Conservation (phyloP, 2,888 invertebrate species). For the Cheiracanthium punctorium region DNA sequence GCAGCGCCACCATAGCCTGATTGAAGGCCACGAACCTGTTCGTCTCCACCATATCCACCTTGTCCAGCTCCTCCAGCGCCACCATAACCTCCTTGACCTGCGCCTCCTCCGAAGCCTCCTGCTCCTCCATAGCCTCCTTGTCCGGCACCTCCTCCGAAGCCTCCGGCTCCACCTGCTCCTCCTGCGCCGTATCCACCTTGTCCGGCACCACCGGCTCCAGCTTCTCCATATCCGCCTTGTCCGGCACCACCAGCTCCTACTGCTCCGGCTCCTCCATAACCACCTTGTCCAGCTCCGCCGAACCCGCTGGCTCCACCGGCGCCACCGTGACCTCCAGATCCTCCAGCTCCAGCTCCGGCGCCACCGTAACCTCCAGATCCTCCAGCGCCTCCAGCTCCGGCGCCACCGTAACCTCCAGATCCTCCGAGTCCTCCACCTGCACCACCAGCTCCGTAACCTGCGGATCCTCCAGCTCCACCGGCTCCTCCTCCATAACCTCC, state of each 20-base stretch:
- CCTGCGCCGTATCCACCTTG: conserved; percentile 37
- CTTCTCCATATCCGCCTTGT: conserved; percentile 82
- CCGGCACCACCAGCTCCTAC: neutral
- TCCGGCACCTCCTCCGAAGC: conserved; percentile 43
- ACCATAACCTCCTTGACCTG: conserved; percentile 10
- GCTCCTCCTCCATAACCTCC: conserved; percentile 4
- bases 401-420: neutral
- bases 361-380: conserved; percentile 73
- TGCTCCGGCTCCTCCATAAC: conserved; percentile 1
- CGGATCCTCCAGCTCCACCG: neutral
- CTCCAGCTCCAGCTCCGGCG: conserved; percentile 78
- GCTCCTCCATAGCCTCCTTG: conserved; percentile 16
- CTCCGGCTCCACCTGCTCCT: conserved; percentile 47
- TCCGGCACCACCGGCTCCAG: conserved; percentile 76
- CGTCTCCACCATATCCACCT: conserved; percentile 39
- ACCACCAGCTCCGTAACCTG: conserved; percentile 12
- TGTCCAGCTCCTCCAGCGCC: conserved; percentile 14
- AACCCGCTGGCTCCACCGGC: conserved; percentile 74
- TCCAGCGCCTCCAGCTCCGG: neutral
- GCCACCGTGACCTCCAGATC: conserved; percentile 64
- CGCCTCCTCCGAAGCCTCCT: conserved; percentile 40
- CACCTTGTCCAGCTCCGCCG: conserved; percentile 4
- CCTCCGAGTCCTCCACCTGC: neutral
- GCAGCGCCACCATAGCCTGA: conserved; percentile 43
- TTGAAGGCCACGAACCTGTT: conserved; percentile 48